These are phyloP conservation scores for Diabrotica undecimpunctata DNA, from an alignment of 1,140 invertebrate species.

Conservation along the genomic window DNA sequence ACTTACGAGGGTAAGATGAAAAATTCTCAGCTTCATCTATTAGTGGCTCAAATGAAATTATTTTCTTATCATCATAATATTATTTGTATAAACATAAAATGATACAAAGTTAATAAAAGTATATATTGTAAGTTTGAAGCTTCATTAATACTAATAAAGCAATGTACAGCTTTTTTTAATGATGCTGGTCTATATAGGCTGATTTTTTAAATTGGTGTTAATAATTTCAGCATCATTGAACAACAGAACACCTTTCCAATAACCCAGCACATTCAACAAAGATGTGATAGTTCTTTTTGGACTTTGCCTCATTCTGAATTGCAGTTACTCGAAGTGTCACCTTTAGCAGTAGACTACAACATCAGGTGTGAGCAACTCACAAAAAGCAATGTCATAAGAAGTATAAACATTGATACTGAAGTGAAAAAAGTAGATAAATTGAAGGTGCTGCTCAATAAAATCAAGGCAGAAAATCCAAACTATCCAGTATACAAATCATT, in stretches of 20 bases:
- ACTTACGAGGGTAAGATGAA: too few species aligned
- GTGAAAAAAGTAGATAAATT: conserved; percentile 32
- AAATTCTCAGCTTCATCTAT: too few species aligned
- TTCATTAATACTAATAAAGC: too few species aligned
- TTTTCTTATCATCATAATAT: too few species aligned
- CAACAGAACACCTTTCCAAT: conserved; percentile 50
- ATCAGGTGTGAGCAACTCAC: conserved; percentile 24
- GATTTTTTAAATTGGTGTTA: background rate
- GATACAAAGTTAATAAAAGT: too few species aligned
- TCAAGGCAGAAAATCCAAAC: conserved; percentile 52
- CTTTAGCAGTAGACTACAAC: conserved; percentile 14
- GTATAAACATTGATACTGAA: conserved; percentile 21
- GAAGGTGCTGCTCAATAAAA: conserved; percentile 44
- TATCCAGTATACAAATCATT: conserved; percentile 55
- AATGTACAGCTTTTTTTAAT: too few species aligned
- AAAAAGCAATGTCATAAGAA: conserved; percentile 3
- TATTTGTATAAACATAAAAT: too few species aligned
- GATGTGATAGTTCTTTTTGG: conserved; percentile 35
- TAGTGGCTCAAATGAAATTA: too few species aligned
- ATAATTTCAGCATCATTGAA: conserved; percentile 34
- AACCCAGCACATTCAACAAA: conserved; percentile 55
- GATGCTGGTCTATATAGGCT: background rate
- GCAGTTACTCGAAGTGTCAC: conserved; percentile 10
- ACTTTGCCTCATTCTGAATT: conserved; percentile 30
- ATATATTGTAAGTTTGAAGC: too few species aligned